Evolutionary conservation across 2,888 invertebrate species (phyloP).

Genomic region (Globia sparganii): DNA sequence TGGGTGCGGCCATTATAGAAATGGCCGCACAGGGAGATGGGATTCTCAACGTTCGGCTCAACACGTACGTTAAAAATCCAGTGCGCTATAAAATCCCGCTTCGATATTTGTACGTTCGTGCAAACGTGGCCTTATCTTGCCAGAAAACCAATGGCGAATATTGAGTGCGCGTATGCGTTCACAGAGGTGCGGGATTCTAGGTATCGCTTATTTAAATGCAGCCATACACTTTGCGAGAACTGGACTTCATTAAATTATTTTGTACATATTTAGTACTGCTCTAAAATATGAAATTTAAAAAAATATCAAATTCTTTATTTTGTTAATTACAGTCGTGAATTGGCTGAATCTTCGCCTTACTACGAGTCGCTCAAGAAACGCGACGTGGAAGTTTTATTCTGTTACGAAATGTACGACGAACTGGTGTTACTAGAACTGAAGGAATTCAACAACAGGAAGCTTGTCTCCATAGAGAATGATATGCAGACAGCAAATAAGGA

Average conservation of each 20-base stretch:
- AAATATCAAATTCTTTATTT: not conserved
- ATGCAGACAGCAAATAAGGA: slow-evolving; percentile 93
- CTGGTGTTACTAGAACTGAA: slow-evolving; percentile 97
- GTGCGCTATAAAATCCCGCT: too few relatives aligned
- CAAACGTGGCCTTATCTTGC: not conserved
- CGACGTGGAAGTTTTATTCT: slow-evolving; percentile 97
- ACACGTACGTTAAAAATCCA: too few relatives aligned
- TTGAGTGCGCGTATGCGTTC: not conserved
- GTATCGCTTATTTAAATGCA: not conserved
- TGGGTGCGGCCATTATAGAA: too few relatives aligned
- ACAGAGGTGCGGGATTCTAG: not conserved
- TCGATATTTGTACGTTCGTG: too few relatives aligned
- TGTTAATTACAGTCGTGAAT: slow-evolving; percentile 92
- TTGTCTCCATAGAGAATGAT: slow-evolving; percentile 98
- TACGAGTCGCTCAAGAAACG: slow-evolving; percentile 97
- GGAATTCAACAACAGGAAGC: slow-evolving; percentile 93
- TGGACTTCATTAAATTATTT: not conserved
- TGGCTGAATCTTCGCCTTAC: slow-evolving; percentile 98
- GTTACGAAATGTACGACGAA: slow-evolving; percentile 99
- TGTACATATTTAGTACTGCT: not conserved
- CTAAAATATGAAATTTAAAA: too few relatives aligned
- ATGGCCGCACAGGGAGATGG: too few relatives aligned
- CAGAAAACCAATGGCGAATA: not conserved
- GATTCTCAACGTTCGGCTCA: too few relatives aligned
- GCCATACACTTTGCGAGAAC: not conserved